A percentile compares a stretch with the other conserved stretches of the same genome.
phyloP scores from a whole-genome alignment of 2,888 invertebrate species.

The Ethmia dodecea region DNA sequence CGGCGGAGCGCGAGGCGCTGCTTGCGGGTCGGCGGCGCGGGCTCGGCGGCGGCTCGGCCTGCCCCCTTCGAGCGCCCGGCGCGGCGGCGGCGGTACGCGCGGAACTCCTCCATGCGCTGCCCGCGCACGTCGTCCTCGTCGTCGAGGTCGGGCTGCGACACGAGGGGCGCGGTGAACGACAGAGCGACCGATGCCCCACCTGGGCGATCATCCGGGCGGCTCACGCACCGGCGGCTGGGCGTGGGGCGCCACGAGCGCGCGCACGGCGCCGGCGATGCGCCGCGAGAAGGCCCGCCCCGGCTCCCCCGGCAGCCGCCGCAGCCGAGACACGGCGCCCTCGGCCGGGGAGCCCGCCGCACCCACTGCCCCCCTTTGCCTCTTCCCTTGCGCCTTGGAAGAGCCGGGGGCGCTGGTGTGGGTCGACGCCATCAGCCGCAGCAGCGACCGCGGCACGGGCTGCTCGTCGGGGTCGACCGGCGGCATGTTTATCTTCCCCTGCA shows the following conservation, averaged over 20 bases:
- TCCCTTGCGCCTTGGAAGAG: neutral
- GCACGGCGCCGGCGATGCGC: constrained; percentile 81
- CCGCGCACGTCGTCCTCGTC: constrained; percentile 38
- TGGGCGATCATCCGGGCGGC: neutral
- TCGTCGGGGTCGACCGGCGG: constrained; percentile 84
- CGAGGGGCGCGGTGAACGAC: neutral
- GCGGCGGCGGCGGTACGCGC: neutral
- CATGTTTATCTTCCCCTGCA: constrained; percentile 85
- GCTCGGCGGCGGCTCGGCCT: neutral
- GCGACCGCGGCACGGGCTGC: constrained; percentile 85
- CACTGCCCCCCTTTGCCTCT: neutral
- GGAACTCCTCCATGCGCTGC: constrained; percentile 37
- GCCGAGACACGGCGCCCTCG: constrained; percentile 46
- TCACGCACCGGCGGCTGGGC: constrained; percentile 23
- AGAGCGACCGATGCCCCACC: neutral
- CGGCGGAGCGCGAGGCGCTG: constrained; percentile 1
- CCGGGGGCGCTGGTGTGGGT: neutral
- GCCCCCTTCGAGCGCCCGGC: neutral
- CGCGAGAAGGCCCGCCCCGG: constrained; percentile 78
- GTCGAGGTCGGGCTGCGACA: constrained; percentile 43
- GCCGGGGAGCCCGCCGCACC: constrained; percentile 1
- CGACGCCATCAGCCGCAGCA: constrained; percentile 69
- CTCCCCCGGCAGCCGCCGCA: constrained; percentile 81
- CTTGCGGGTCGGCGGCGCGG: neutral
- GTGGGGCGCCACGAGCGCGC: constrained; percentile 59